Evolutionary conservation across 2,888 invertebrate genomes (phyloP).

Genomic region (Mythimna lalbum): DNA sequence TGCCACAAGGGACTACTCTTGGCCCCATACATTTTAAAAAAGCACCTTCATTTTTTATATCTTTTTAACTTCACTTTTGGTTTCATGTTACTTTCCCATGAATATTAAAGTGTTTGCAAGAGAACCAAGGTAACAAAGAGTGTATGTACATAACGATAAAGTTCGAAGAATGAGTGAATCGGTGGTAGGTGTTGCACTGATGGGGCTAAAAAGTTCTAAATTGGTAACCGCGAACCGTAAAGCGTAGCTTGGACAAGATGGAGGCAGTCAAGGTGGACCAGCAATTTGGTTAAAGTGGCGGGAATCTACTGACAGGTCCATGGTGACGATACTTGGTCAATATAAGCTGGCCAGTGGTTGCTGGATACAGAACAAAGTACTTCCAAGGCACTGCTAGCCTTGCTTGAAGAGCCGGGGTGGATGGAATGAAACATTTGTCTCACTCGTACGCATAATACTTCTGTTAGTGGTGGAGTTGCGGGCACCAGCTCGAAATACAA

Average conservation of each 20-base stretch:
- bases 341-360: no score
- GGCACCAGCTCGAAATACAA: no score
- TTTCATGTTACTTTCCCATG: constrained; percentile 23
- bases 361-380: no score
- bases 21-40: constrained; percentile 18
- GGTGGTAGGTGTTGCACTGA: background rate
- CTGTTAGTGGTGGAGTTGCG: no score
- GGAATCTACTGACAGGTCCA: background rate
- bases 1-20: constrained; percentile 20
- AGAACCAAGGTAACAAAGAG: background rate
- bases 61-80: constrained; percentile 25
- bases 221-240: background rate
- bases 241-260: background rate
- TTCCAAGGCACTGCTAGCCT: no score
- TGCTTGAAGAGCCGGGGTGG: no score
- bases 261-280: no score
- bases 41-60: constrained; percentile 6
- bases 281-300: background rate
- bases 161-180: background rate
- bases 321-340: no score
- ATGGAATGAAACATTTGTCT: no score
- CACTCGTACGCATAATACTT: no score
- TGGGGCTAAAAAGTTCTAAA: background rate
- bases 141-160: no score
- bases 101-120: constrained; percentile 26